A percentile compares a stretch with the other conserved stretches of the same genome.
phyloP scores from a whole-genome alignment of 2,888 invertebrate species.

The Drosophila paucipuncta region DNA sequence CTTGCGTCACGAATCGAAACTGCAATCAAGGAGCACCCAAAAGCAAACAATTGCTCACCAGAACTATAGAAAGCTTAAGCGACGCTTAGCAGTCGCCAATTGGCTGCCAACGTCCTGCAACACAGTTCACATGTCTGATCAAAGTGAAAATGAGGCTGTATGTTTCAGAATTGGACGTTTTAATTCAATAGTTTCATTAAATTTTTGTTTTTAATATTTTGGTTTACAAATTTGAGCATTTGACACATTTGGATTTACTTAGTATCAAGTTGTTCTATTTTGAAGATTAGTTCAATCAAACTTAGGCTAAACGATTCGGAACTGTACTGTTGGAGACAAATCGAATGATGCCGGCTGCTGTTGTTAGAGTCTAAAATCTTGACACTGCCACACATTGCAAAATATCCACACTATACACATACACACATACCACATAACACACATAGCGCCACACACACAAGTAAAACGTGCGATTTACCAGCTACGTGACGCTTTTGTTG shows the following conservation, averaged over 20 bases:
- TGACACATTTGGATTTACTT: background rate
- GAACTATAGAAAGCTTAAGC: background rate
- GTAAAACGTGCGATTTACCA: slow-evolving; percentile 77
- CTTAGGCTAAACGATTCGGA: background rate
- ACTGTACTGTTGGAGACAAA: background rate
- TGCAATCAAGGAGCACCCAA: slow-evolving; percentile 55
- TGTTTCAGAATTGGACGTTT: background rate
- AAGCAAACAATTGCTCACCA: slow-evolving; percentile 27
- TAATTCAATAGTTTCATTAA: background rate
- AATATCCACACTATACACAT: slow-evolving; percentile 13
- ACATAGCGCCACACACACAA: slow-evolving; percentile 21
- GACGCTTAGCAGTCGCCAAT: slow-evolving; percentile 19
- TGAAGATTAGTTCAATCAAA: slow-evolving; percentile 4
- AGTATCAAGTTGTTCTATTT: background rate
- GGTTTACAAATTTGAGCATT: background rate
- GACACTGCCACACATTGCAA: slow-evolving; percentile 41
- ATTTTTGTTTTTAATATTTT: background rate
- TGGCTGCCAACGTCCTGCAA: slow-evolving; percentile 51
- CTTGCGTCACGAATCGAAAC: slow-evolving; percentile 79
- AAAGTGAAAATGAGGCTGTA: slow-evolving; percentile 28
- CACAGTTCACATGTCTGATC: slow-evolving; percentile 73
- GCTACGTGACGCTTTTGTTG: slow-evolving; percentile 77
- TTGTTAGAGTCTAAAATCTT: slow-evolving; percentile 56
- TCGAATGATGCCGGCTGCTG: slow-evolving; percentile 31
- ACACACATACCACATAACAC: slow-evolving; percentile 6